Evolutionary conservation across 2,797 vertebrate genomes (phyloP), one percentile per base, ranked within the genome.

Genomic region (Tragopan temminckii): DNA sequence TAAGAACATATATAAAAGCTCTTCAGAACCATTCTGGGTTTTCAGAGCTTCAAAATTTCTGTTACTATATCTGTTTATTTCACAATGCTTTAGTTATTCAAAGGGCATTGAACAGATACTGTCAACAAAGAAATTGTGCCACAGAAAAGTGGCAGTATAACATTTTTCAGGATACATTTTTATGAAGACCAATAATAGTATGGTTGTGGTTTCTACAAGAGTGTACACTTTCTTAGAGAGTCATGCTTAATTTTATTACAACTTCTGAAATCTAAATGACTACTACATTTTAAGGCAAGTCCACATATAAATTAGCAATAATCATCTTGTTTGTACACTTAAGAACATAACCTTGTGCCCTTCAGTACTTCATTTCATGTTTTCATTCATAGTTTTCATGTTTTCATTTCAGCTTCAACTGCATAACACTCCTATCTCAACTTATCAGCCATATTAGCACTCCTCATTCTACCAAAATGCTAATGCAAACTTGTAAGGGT

Each of bases 201-300:
- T 9, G 13, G 82, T 5, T 59, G 61, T 3, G 55, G 52, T 80
- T 83, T 68, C 96, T 92, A 91, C 70, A 90, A 82, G 89, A 96
- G 88, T 2, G 42, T 64, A 95, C 92, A 52, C 68, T 81, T 59
- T 71, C 90, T 89, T 48, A 20, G 83, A 96, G 93, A 80, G 69
- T 64, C 12, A 62, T 9, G 29, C 45, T 96, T 90, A 84, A 77
- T 48, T 78, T 85, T 82, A 84, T 75, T 76, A 89, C 80, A 95
- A 36, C 69, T 88, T 67, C 88, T 89, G 83, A 94, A 90, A 68
- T 40, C 84, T 48, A 95, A 78, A 0, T 16, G 53, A 59, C 48
- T 64, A 74, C 80, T 69, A 83, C 75, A 25, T 64, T 91, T 45
- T 77, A n/a, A 69, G 92, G 66, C 35, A 78, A 84, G 58, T 88